These are phyloP conservation scores for Dasypogon diadema DNA, from an alignment of 2,888 invertebrate genomes.

Conservation along the genomic window DNA sequence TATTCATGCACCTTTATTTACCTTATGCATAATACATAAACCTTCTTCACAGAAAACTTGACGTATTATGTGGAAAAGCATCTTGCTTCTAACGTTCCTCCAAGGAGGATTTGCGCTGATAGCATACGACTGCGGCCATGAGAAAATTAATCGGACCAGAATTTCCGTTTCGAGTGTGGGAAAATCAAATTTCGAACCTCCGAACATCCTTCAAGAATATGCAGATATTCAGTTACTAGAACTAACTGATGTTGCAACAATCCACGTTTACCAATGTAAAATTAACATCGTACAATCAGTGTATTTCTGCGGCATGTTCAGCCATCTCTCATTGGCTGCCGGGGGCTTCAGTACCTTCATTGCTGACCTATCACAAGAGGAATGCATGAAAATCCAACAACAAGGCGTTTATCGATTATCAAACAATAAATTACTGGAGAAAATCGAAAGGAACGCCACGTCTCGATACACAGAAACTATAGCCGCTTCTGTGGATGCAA, in stretches of 20 bases:
- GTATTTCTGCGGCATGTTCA: neutral
- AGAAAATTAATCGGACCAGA: neutral
- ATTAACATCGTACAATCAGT: neutral
- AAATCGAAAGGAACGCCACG: no score
- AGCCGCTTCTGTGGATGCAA: no score
- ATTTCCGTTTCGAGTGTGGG: neutral
- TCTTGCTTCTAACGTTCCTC: neutral
- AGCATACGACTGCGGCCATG: constrained; percentile 13
- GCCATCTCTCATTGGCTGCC: neutral
- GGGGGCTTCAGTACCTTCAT: neutral
- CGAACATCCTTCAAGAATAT: neutral
- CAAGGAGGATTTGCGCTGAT: neutral
- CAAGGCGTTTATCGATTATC: no score
- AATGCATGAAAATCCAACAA: neutral
- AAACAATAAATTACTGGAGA: no score
- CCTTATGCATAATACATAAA: no score
- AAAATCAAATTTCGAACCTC: no score
- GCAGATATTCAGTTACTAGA: constrained; percentile 2
- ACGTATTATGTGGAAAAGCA: neutral
- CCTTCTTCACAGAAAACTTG: no score
- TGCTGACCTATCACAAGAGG: neutral
- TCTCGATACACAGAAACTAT: no score
- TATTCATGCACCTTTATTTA: no score
- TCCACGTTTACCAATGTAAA: constrained; percentile 14
- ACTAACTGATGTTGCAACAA: neutral